These are phyloP conservation scores for Drosophila nr. medialis DNA, from an alignment of 2,888 invertebrate genomes.

Conservation along the genomic window DNA sequence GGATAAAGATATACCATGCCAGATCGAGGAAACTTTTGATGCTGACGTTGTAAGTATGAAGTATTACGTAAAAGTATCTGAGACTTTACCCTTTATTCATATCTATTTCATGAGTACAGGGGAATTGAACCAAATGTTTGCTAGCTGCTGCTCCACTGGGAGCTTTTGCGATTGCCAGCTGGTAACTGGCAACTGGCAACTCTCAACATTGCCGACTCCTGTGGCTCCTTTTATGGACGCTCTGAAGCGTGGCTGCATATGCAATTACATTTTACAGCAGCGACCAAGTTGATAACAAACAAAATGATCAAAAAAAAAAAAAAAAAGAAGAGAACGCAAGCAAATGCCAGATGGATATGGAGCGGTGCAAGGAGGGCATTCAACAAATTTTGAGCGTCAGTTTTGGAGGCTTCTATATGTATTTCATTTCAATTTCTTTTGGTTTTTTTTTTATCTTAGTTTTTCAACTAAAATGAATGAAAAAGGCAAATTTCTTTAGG, in stretches of 20 bases:
- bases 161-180: constrained; percentile 36
- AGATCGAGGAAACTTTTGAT: not conserved
- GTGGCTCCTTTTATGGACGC: constrained; percentile 55
- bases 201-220: constrained; percentile 29
- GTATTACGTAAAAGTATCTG: not conserved
- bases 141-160: constrained; percentile 11
- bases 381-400: constrained; percentile 68
- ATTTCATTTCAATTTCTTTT: not conserved
- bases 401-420: constrained; percentile 43
- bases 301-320: constrained; percentile 29
- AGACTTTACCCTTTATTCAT: not conserved
- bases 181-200: constrained; percentile 11
- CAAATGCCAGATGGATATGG: constrained; percentile 26
- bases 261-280: constrained; percentile 71
- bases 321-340: constrained; percentile 8
- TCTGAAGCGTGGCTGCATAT: constrained; percentile 74
- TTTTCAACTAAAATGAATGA: constrained; percentile 75
- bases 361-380: constrained; percentile 51
- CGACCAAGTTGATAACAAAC: constrained; percentile 75
- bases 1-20: not conserved
- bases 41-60: not conserved
- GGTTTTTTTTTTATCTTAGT: constrained; percentile 66
- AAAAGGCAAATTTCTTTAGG: constrained; percentile 68
- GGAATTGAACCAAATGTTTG: constrained; percentile 13
- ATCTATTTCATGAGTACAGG: not conserved